Evolutionary conservation across 2,113 vertebrate species (phyloP).

Genomic region (Amblyornis subalaris): DNA sequence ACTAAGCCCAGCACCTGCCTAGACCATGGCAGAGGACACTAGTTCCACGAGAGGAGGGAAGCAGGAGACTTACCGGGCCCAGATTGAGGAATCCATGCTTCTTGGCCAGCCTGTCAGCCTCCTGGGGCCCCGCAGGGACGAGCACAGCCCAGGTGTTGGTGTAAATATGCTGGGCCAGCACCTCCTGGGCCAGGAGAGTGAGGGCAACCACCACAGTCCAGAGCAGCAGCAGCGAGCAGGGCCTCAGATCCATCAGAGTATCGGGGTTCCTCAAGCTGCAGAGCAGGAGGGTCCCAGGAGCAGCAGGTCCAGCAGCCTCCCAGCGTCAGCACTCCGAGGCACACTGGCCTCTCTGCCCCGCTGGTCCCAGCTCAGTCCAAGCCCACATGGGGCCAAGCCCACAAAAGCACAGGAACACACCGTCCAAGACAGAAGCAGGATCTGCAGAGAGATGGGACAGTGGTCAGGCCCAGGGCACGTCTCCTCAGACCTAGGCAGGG

Average conservation of each 20-base stretch:
- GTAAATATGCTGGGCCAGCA: conserved; percentile 76
- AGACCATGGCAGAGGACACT: not conserved
- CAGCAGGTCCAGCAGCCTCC: not conserved
- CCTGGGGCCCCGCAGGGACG: conserved; percentile 76
- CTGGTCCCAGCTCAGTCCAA: not conserved
- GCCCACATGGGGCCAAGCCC: not conserved
- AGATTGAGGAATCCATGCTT: conserved; percentile 92
- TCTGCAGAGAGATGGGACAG: not conserved
- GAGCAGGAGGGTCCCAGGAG: not conserved
- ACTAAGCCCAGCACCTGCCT: accelerated
- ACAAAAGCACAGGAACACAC: not conserved
- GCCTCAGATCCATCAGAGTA: conserved; percentile 75
- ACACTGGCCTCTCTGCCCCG: not conserved
- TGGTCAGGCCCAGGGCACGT: not conserved
- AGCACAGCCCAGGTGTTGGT: conserved; percentile 94
- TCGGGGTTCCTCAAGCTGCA: not conserved
- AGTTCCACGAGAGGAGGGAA: not conserved
- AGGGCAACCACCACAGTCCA: conserved; percentile 80
- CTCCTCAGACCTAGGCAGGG: not conserved
- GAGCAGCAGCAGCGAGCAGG: conserved; percentile 62
- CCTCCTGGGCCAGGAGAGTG: conserved; percentile 64
- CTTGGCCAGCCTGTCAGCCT: conserved; percentile 81
- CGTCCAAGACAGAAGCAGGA: not conserved
- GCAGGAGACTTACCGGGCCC: conserved; percentile 76
- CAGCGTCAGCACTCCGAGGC: not conserved